Percentiles rank a stretch among this genome's conserved stretches.
These are phyloP conservation scores for Cavia aperea DNA, from an alignment of 2,113 vertebrate species.

Conservation along the genomic window DNA sequence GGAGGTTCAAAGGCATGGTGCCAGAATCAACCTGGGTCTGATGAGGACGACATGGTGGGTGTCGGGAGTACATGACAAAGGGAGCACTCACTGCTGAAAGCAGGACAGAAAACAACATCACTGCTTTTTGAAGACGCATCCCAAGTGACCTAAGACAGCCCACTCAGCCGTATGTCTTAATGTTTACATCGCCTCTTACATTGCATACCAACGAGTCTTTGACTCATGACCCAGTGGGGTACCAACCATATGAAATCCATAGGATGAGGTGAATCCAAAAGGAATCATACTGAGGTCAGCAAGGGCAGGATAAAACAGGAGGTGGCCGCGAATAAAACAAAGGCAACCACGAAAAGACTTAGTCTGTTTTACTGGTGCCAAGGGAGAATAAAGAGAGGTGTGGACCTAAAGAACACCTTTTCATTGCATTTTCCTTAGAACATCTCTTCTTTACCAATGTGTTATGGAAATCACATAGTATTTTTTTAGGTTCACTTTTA, in stretches of 20 bases:
- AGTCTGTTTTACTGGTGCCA: not conserved
- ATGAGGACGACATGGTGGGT: not conserved
- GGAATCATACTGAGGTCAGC: not conserved
- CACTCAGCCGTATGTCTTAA: not conserved
- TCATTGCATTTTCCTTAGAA: not conserved
- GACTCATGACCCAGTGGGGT: not conserved
- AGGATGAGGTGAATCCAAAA: not conserved
- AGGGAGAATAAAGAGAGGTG: not conserved
- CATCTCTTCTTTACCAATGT: not conserved
- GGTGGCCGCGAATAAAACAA: not conserved
- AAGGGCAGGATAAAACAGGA: not conserved
- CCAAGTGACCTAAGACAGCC: not conserved
- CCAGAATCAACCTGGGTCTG: not conserved
- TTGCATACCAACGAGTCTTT: not conserved
- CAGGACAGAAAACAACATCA: not conserved
- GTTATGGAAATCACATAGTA: conserved; percentile 33
- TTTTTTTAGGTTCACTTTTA: conserved; percentile 39
- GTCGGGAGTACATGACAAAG: not conserved
- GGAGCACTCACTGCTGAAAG: not conserved
- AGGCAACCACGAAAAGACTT: not conserved
- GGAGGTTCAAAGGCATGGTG: not conserved
- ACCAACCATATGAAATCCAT: not conserved
- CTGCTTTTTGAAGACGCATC: not conserved
- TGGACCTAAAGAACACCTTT: not conserved
- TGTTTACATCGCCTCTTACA: not conserved